phyloP scores from a whole-genome alignment of 1,140 invertebrate genomes.

The Hycleus phaleratus region DNA sequence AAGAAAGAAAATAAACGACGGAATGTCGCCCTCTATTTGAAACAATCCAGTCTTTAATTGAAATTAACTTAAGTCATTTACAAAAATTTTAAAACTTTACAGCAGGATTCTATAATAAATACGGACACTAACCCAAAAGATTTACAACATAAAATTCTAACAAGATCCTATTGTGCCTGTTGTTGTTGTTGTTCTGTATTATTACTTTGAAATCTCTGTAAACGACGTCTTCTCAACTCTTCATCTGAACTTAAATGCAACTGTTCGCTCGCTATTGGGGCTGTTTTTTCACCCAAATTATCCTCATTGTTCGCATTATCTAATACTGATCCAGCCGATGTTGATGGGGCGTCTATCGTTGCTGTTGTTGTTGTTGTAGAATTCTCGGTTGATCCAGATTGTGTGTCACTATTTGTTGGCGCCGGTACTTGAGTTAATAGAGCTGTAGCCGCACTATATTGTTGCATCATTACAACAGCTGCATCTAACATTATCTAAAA shows the following conservation, averaged over 20 bases:
- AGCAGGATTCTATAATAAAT: too few species aligned
- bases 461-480: slow-evolving; percentile 80
- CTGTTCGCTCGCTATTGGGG: slow-evolving; percentile 4
- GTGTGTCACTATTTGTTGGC: background rate
- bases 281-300: slow-evolving; percentile 22
- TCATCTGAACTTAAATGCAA: slow-evolving; percentile 14
- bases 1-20: too few species aligned
- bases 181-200: too few species aligned
- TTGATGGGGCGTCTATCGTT: background rate
- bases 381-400: background rate
- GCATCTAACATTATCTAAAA: slow-evolving; percentile 69
- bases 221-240: slow-evolving; percentile 59
- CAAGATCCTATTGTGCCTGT: too few species aligned
- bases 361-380: background rate
- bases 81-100: too few species aligned
- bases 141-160: too few species aligned
- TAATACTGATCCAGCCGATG: slow-evolving; percentile 2
- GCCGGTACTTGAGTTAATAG: slow-evolving; percentile 24
- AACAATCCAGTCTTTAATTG: slow-evolving; percentile 13
- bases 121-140: too few species aligned
- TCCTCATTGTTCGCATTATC: slow-evolving; percentile 9
- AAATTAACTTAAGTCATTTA: too few species aligned
- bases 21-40: background rate
- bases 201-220: slow-evolving; percentile 54
- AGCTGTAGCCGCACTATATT: slow-evolving; percentile 64